A percentile compares a stretch with the other conserved stretches of the same genome.
Conservation (phyloP, 1,140 invertebrate species). For the Leptonema lineaticorne region DNA sequence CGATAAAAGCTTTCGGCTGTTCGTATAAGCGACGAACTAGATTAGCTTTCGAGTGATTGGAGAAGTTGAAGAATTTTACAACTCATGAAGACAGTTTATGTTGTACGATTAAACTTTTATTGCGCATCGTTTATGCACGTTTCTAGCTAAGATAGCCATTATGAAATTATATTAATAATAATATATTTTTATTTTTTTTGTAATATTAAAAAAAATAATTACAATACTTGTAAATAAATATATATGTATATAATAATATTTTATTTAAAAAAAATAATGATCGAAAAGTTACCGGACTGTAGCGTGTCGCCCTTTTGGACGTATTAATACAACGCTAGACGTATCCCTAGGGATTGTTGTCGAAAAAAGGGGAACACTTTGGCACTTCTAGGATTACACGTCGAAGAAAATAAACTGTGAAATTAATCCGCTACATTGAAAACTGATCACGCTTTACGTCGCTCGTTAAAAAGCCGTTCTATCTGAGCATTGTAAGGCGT, state of each 20-base stretch:
- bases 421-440: constrained; percentile 42
- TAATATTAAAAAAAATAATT: too few relatives aligned
- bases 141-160: neutral
- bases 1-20: neutral
- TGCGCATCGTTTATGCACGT: neutral
- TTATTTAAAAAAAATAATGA: too few relatives aligned
- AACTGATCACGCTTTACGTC: constrained; percentile 38
- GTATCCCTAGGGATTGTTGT: constrained; percentile 34
- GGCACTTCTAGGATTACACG: constrained; percentile 27
- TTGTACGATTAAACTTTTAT: neutral
- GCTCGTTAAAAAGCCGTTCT: constrained; percentile 31
- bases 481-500: too few relatives aligned
- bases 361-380: constrained; percentile 20
- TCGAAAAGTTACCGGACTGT: too few relatives aligned
- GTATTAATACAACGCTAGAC: too few relatives aligned
- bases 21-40: constrained; percentile 28
- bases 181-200: too few relatives aligned
- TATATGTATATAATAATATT: too few relatives aligned
- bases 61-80: constrained; percentile 30
- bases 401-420: constrained; percentile 38
- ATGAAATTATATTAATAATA: too few relatives aligned
- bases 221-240: neutral
- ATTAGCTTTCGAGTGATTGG: constrained; percentile 41
- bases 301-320: too few relatives aligned
- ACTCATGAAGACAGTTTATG: constrained; percentile 35